Base-by-base conservation (phyloP, 2,113 vertebrate species). In the Antechinus stuartii region DNA sequence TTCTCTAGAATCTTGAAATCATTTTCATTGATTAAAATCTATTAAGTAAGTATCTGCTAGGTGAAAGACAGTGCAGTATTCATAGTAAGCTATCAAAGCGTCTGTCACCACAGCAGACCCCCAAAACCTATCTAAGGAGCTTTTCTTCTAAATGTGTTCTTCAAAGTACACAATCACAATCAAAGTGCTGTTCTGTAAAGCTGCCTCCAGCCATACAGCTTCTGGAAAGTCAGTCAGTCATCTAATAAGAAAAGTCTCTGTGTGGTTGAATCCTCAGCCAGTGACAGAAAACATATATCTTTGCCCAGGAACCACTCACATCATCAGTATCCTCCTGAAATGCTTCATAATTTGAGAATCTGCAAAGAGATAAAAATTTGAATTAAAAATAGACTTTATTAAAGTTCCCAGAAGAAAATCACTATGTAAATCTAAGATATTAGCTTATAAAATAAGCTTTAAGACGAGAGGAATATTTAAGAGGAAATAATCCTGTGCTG, bases 51-150 rank as follows among this genome's bases (percentile, higher is more conserved):
- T 22, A 42, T n/a, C 68, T 84, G 2, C 1, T 22, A 76, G 16
- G 16, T 84, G 68, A 84, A 42, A 23, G 30, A 27, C 57, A 68
- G 68, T 84, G 11, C 35, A 19, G n/a, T 84, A n/a, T 42, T 76
- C 30, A 14, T 0, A 9, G 30, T 68, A 35, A 68, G 14, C 35
- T 76, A 61, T 50, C 92, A 25, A 89, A 95, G 27, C 76, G 55
- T 98, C 93, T 97, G 93, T 24, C 46, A 93, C 61, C 35, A n/a
- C 16, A 89, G 50, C 55, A 90, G 52, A 1, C 42, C 16, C 93
- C 30, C 24, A 95, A 54, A 96, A 92, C 25, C 89, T 92, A 92
- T 89, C 57, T 11, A n/a, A 91, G 84, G 68, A 95, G 2, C n/a
- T 47, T 47, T 14, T 94, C 24, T 95, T 93, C 35, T 96, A 53